Evolutionary conservation across 2,888 invertebrate genomes (phyloP).

Genomic region (Aplocera efformata): DNA sequence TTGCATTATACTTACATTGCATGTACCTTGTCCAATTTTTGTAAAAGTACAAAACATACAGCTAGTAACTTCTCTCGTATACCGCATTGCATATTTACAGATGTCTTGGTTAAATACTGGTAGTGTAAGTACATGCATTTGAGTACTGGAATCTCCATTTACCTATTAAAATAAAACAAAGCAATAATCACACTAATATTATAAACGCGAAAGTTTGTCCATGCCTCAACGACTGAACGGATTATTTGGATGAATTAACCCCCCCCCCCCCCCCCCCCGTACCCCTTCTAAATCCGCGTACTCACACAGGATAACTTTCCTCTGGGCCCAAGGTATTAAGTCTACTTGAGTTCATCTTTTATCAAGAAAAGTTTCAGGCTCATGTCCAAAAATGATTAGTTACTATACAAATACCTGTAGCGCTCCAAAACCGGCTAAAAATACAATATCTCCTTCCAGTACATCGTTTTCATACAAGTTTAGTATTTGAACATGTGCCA

Average conservation of each 20-base stretch:
- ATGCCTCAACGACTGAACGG: background rate
- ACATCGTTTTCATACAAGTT: constrained; percentile 37
- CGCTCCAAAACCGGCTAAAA: constrained; percentile 64
- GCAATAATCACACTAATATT: too few relatives aligned
- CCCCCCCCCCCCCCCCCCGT: too few relatives aligned
- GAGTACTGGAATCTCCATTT: constrained; percentile 49
- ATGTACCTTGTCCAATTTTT: constrained; percentile 62
- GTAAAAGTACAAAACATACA: constrained; percentile 71
- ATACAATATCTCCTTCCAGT: constrained; percentile 49
- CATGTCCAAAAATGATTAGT: too few relatives aligned
- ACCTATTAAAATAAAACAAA: constrained; percentile 51
- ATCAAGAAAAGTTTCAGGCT: too few relatives aligned
- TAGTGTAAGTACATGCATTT: constrained; percentile 49
- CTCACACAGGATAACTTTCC: too few relatives aligned
- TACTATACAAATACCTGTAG: constrained; percentile 50
- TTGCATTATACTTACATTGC: constrained; percentile 72
- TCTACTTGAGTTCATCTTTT: too few relatives aligned
- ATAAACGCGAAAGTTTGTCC: background rate
- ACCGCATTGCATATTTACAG: constrained; percentile 64
- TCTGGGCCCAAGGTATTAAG: too few relatives aligned
- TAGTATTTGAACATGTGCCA: constrained; percentile 38
- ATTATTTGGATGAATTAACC: too few relatives aligned
- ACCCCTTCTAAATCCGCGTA: too few relatives aligned
- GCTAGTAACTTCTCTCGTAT: constrained; percentile 50
- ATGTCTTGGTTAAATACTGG: constrained; percentile 62